Evolutionary conservation across 2,113 vertebrate species (phyloP).

Genomic region (Carlito syrichta): DNA sequence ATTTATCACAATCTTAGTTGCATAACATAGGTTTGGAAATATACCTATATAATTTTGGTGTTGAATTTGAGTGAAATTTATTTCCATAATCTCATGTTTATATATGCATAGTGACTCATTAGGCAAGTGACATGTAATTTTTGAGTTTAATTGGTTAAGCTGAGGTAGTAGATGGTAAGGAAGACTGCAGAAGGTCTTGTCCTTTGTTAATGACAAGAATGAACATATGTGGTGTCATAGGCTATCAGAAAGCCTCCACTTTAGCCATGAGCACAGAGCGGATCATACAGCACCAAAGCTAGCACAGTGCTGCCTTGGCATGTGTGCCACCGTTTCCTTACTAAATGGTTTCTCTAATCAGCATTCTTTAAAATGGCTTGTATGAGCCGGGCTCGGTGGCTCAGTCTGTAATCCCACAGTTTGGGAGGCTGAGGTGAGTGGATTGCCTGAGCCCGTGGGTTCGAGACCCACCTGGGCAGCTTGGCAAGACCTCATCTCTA

Average conservation of each 20-base stretch:
- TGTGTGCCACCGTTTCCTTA: background rate
- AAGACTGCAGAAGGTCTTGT: background rate
- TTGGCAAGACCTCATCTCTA: no score
- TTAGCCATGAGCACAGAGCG: background rate
- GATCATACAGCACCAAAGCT: background rate
- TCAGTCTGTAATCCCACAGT: no score
- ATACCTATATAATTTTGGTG: background rate
- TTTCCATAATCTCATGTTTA: background rate
- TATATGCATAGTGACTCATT: background rate
- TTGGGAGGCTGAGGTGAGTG: no score
- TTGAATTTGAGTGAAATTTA: background rate
- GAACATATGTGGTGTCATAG: background rate
- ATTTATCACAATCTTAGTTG: background rate
- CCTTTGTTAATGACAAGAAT: background rate
- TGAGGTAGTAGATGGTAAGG: background rate
- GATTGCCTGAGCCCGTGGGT: no score
- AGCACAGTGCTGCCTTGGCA: background rate
- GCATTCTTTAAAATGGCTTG: background rate
- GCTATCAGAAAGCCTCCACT: background rate
- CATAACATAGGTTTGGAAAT: background rate
- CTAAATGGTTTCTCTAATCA: background rate
- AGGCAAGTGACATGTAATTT: background rate
- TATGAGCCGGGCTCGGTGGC: no score
- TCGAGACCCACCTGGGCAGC: no score
- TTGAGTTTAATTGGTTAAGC: background rate